These are phyloP conservation scores for Aculops lycopersici DNA, from an alignment of 1,140 invertebrate species.

Conservation along the genomic window DNA sequence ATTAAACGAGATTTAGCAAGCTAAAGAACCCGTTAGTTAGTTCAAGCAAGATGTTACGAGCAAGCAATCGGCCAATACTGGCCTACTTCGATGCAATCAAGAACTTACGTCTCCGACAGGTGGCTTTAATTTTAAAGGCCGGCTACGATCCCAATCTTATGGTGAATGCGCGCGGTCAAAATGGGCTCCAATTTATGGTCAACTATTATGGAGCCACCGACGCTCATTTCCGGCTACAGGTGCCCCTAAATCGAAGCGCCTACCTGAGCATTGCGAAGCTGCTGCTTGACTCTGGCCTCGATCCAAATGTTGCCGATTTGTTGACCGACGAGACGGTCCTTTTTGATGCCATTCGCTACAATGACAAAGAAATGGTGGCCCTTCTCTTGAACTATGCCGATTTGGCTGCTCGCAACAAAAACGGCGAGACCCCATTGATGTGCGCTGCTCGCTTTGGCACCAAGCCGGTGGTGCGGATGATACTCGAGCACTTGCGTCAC, in stretches of 20 bases:
- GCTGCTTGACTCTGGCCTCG: neutral
- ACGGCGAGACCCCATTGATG: neutral
- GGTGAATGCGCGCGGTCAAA: neutral
- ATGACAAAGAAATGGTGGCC: neutral
- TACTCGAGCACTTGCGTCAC: neutral
- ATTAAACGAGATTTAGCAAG: too few species aligned
- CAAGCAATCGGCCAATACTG: too few species aligned
- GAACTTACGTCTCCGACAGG: neutral
- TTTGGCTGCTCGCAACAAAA: neutral
- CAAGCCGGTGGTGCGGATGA: neutral
- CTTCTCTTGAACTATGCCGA: neutral
- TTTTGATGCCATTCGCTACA: neutral
- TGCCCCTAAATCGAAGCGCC: neutral
- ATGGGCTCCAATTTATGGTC: neutral
- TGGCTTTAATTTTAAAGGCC: neutral
- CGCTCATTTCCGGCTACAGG: neutral
- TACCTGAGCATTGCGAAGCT: neutral
- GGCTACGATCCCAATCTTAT: neutral
- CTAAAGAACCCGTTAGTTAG: too few species aligned
- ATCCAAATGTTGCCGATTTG: neutral
- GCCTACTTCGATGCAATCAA: neutral
- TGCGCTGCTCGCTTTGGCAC: neutral
- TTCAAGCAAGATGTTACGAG: too few species aligned
- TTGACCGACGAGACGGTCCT: neutral
- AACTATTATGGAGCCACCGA: neutral